Base-by-base conservation (phyloP, 2,888 invertebrate genomes). In the Cylloceria caligata region DNA sequence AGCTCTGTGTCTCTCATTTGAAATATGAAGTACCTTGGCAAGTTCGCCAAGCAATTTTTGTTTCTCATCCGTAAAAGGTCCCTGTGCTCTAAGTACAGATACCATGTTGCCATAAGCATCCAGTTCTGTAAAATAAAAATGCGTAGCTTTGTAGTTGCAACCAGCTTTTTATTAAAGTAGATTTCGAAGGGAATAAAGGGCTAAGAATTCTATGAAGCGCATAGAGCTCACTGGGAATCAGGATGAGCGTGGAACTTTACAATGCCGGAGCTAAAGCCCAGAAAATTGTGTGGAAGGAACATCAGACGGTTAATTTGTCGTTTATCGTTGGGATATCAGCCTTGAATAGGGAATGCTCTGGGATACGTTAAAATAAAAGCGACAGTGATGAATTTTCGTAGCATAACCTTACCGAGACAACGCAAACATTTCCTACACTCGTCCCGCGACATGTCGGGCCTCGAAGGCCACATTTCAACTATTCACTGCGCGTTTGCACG, bases 101-200 rank as follows among this genome's bases (percentile, higher is more conserved):
- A 98, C 96, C 93, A 98, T 95, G 93, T 96, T 96, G 89, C 97
- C 96, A 94, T 98, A 98, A 86, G 98, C 97, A 94, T 98, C 98
- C 92, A 98, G 94, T 95, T 98, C 98, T 98, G 93, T 76, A 94
- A 94, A 90, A 81, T 62, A 83, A 90, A 13, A 36, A 42, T 13
- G 0, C 19, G 21, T 5, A 13, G n/a, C 42, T 42, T 9, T 11
- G 19, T 9, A 1, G 21, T 39, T 19, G 1, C 21, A 1, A 21
- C 21, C 13, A 5, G 1, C 13, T 24, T 24, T 13, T n/a, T 9
- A 11, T 39, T 21, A 1, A 19, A 9, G 16, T 7, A 6, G 4
- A 47, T 47, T 13, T 45, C 0, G 0, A 45, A 45, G 16, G 16
- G 16, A 24, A 65, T 16, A 16, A 65, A 65, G 27, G 27, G 24